phyloP scores from a whole-genome alignment of 1,140 invertebrate species.

The Conopomorpha cramerella region DNA sequence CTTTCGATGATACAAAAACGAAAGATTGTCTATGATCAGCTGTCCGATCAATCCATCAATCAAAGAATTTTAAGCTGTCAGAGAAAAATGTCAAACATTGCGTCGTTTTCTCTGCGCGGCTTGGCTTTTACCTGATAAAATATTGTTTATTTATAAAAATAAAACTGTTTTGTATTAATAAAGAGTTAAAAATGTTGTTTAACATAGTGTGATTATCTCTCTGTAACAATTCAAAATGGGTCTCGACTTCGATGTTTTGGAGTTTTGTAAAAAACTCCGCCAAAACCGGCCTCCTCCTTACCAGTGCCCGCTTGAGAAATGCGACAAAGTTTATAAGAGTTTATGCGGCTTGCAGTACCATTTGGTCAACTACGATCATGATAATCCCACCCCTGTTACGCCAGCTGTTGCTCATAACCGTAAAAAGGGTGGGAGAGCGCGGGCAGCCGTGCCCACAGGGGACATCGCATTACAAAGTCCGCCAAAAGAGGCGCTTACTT shows the following conservation, averaged over 20 bases:
- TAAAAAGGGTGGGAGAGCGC: slow-evolving; percentile 56
- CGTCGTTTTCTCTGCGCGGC: too few species aligned
- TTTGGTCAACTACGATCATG: slow-evolving; percentile 82
- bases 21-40: too few species aligned
- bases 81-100: too few species aligned
- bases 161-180: too few species aligned
- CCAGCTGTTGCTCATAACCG: slow-evolving; percentile 47
- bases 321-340: slow-evolving; percentile 84
- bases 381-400: slow-evolving; percentile 65
- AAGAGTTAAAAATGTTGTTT: not conserved
- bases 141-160: too few species aligned
- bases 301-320: slow-evolving; percentile 81
- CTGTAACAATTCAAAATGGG: slow-evolving; percentile 60
- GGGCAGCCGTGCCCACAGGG: slow-evolving; percentile 49
- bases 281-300: slow-evolving; percentile 81
- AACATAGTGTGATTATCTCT: not conserved
- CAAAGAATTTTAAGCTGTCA: too few species aligned
- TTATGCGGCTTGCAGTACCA: slow-evolving; percentile 85
- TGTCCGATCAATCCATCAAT: too few species aligned
- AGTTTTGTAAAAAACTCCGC: slow-evolving; percentile 81
- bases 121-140: too few species aligned
- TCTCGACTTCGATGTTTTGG: slow-evolving; percentile 81
- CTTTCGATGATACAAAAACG: too few species aligned
- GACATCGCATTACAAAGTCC: slow-evolving; percentile 55
- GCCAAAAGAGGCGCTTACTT: slow-evolving; percentile 68